Base-by-base conservation (phyloP, 2,797 vertebrate genomes). In the Falco peregrinus region DNA sequence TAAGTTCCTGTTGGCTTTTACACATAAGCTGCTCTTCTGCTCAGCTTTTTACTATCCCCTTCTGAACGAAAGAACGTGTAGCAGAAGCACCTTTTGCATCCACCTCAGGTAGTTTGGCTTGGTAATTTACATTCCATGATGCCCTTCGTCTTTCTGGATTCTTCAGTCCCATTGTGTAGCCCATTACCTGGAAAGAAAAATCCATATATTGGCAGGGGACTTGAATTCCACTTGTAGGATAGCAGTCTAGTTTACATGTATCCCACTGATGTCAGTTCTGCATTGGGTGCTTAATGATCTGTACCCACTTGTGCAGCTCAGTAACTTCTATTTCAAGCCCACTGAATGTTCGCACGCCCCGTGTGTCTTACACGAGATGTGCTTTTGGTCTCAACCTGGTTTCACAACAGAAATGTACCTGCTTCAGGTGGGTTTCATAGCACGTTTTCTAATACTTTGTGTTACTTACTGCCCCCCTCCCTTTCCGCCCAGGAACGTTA, bases 331-430 rank as follows among this genome's bases (percentile, higher is more conserved):
- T 41, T 65, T 56, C 22, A 37, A 86, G 37, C 24, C 47, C 29
- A 9, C 1, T 13, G 24, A 39, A 31, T 3, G 26, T 37, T 51
- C 1, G 1, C 3, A 0, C 39, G n/a, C 8, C 33, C 35, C 26
- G 25, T 16, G 17, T n/a, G 56, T 28, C 47, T 57, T 61, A 8
- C 8, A 1, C 9, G 28, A 79, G 26, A 31, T 57, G 57, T 7
- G 6, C 45, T 53, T 8, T 59, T 61, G 47, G 33, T 70, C 37
- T 65, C 51, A 75, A 6, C 24, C 37, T 48, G 29, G 19, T 47
- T 70, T 51, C 47, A 24, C 37, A 20, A 28, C 21, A 51, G 77
- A 59, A 64, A 26, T 16, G 16, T 21, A 13, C 17, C 47, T 41
- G 15, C 33, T 74, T 73, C 17, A 8, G 39, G n/a, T 65, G 12